phyloP scores from a whole-genome alignment of 2,797 vertebrate species.

The Tragopan temminckii region DNA sequence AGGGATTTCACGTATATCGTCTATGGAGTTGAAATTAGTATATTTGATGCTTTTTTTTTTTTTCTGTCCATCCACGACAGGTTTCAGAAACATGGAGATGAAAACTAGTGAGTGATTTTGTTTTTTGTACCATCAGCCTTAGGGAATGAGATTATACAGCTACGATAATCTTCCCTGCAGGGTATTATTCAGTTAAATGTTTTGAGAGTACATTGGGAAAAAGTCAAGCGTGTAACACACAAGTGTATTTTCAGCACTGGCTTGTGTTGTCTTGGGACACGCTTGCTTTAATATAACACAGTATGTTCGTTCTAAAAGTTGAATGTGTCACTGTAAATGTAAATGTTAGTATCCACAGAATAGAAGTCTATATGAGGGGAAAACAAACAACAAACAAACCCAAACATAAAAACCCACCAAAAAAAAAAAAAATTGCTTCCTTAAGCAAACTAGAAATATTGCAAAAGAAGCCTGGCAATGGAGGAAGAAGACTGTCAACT shows the following conservation, averaged over 20 bases:
- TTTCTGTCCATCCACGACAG: neutral
- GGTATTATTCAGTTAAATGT: neutral
- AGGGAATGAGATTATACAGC: neutral
- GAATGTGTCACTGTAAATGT: neutral
- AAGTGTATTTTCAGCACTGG: neutral
- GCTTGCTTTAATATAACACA: neutral
- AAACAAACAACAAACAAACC: too few relatives aligned
- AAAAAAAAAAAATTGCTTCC: neutral
- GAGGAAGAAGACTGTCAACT: neutral
- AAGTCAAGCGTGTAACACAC: neutral
- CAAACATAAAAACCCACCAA: rapidly evolving
- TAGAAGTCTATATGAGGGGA: neutral
- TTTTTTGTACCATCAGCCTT: neutral
- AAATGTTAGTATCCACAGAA: neutral
- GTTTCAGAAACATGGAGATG: neutral
- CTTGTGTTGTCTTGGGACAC: neutral
- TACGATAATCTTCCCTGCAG: neutral
- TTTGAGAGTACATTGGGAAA: rapidly evolving
- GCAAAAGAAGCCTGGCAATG: neutral
- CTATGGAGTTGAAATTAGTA: rapidly evolving
- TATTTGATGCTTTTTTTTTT: neutral
- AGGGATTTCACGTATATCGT: neutral
- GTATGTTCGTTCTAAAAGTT: neutral
- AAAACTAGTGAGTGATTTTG: neutral
- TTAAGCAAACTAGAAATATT: neutral